These are phyloP conservation scores for Laticauda colubrina DNA, from an alignment of 2,113 vertebrate genomes.

Conservation along the genomic window DNA sequence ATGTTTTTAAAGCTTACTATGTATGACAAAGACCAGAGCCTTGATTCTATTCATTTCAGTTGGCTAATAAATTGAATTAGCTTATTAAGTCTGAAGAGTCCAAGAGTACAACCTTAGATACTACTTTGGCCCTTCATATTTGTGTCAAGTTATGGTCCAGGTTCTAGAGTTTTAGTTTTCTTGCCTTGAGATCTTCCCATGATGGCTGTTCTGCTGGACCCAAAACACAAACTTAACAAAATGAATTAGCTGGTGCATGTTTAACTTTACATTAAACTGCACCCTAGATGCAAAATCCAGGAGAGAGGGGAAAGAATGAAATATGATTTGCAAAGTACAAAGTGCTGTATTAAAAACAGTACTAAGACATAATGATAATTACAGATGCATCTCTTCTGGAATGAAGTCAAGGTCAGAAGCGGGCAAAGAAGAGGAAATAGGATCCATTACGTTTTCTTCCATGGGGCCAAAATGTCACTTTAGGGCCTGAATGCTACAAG, in stretches of 20 bases:
- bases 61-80: not conserved
- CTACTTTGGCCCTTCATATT: not conserved
- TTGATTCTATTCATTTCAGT: not conserved
- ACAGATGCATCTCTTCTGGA: not conserved
- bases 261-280: not conserved
- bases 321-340: constrained; percentile 2
- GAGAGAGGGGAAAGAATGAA: not conserved
- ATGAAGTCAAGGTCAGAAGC: not conserved
- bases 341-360: not conserved
- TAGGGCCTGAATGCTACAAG: not conserved
- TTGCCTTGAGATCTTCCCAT: not conserved
- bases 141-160: not conserved
- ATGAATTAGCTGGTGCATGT: not conserved
- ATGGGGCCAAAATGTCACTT: constrained; percentile 12
- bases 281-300: constrained; percentile 2
- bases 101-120: not conserved
- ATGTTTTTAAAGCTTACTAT: not conserved
- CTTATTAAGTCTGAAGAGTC: not conserved
- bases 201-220: not conserved
- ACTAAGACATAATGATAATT: not conserved
- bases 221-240: not conserved
- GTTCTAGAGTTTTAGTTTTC: not conserved
- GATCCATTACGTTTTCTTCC: constrained; percentile 11
- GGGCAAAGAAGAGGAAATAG: not conserved
- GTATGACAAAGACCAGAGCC: not conserved